phyloP scores from a whole-genome alignment of 1,140 invertebrate species.

The Coelopa frigida region DNA sequence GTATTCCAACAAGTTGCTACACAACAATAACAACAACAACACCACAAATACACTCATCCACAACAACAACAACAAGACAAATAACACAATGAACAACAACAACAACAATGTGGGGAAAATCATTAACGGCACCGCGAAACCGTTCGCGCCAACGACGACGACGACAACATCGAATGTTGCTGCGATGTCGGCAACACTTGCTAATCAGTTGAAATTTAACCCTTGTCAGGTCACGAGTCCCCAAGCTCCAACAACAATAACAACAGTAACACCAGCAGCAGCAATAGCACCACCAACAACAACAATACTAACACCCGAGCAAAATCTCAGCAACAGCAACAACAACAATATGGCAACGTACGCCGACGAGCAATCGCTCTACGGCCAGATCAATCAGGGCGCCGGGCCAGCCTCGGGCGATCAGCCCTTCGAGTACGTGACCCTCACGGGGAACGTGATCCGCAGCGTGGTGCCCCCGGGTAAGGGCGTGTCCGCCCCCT shows the following conservation, averaged over 20 bases:
- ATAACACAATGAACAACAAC: conserved; percentile 22
- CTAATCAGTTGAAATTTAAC: conserved; percentile 45
- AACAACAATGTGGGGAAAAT: too few relatives aligned
- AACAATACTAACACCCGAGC: neutral
- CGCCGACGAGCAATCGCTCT: neutral
- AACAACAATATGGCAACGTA: conserved; percentile 1
- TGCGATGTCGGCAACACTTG: conserved; percentile 33
- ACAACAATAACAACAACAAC: conserved; percentile 6
- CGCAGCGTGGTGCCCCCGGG: conserved; percentile 42
- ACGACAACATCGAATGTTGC: conserved; percentile 24
- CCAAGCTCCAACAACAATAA: conserved; percentile 26
- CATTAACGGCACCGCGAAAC: too few relatives aligned
- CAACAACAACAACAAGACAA: conserved; percentile 27
- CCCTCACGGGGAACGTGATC: conserved; percentile 41
- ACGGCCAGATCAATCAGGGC: too few relatives aligned
- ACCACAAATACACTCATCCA: conserved; percentile 7
- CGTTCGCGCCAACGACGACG: conserved; percentile 20
- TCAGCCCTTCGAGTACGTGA: conserved; percentile 40
- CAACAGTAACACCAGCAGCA: conserved; percentile 16
- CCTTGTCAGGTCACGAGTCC: conserved; percentile 38
- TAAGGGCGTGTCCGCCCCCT: conserved; percentile 31
- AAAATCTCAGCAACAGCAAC: conserved; percentile 12
- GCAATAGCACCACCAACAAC: conserved; percentile 7
- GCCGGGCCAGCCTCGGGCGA: conserved; percentile 14
- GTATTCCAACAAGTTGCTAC: conserved; percentile 37